Evolutionary conservation across 2,888 invertebrate species (phyloP), one percentile per base, ranked within the genome.

Genomic region (Graphium colonna): DNA sequence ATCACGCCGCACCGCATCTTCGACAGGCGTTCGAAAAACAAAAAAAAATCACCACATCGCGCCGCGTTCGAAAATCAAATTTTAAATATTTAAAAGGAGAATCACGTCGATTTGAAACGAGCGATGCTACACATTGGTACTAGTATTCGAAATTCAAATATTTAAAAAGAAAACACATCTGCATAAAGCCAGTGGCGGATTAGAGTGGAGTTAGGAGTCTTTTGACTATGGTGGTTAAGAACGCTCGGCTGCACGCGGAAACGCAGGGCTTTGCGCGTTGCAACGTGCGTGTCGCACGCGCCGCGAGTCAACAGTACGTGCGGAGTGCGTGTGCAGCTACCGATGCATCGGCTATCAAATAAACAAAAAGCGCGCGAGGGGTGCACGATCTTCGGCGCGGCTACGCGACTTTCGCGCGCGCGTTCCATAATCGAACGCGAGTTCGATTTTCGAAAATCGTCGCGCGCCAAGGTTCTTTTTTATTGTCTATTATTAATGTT

Each of bases 331-430:
- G 78, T 77, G 79, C 77, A 73, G 71, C 77, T 77, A 79, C 77
- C 80, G 78, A 76, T 84, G 84, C 83, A 83, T 72, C 75, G 73
- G 79, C 81, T 84, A 82, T 84, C 85, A 82, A 86, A 84, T 79
- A 85, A 87, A 88, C 85, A 85, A 85, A 85, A 86, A 84, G 75
- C 77, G 69, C 77, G 75, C 61, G 65, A 69, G 72, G 73, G 75
- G 71, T 71, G 71, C 73, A 66, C 73, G 75, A 78, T 73, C 77
- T 77, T 69, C 69, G 71, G 68, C 70, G 72, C 61, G 26, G 2
- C 3, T 33, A n/a, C n/a, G n/a, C n/a, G n/a, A n/a, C n/a, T n/a
- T n/a, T n/a, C n/a, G n/a, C n/a, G n/a, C n/a, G n/a, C n/a, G n/a
- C n/a, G n/a, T n/a, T n/a, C n/a, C n/a, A n/a, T n/a, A n/a, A 12